Evolutionary conservation across 1,140 invertebrate species (phyloP), one percentile per base, ranked within the genome.

Genomic region (Orussus abietinus): DNA sequence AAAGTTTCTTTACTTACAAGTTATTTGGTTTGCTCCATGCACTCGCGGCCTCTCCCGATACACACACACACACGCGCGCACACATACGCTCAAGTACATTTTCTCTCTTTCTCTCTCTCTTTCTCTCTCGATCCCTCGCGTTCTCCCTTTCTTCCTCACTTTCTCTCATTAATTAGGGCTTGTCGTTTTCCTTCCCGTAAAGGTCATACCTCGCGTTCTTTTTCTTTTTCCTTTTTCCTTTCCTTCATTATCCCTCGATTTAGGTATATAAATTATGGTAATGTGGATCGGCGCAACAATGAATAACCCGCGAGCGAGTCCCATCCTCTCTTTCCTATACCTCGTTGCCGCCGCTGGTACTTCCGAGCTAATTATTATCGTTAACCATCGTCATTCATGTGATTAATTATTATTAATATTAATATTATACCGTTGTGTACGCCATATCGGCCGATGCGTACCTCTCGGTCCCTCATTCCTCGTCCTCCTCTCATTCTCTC

Each of bases 231-330:
- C 13, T 20, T 20, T 14, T 36, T 0, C 34, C 17, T 3, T 6
- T 11, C 19, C 13, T 25, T 11, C 41, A 43, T 9, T 44, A 22
- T 22, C 28, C 29, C 10, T 25, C 36, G 15, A n/a, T 51, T 65
- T 64, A 69, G 58, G 62, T 72, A 69, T 70, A 72, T 70, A 70
- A 72, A 72, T 72, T 70, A 72, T 67, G 66, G 64, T 72, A 68
- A 72, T n/a, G n/a, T 72, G 66, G 66, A 70, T 69, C 66, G 57
- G 56, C 69, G 70, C 56, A 62, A 68, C 60, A 58, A 60, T 59
- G 55, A 62, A 25, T 25, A 25, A 25, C n/a, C n/a, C 6, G 22
- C 22, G 22, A 25, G 6, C 22, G 6, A 6, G 22, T 7, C n/a
- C 6, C 22, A 25, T 25, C n/a, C n/a, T 25, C 22, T 7, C n/a